A percentile compares a stretch with the other conserved stretches of the same genome.
These are phyloP conservation scores for Hylia prasina DNA, from an alignment of 2,113 vertebrate genomes.

Conservation along the genomic window DNA sequence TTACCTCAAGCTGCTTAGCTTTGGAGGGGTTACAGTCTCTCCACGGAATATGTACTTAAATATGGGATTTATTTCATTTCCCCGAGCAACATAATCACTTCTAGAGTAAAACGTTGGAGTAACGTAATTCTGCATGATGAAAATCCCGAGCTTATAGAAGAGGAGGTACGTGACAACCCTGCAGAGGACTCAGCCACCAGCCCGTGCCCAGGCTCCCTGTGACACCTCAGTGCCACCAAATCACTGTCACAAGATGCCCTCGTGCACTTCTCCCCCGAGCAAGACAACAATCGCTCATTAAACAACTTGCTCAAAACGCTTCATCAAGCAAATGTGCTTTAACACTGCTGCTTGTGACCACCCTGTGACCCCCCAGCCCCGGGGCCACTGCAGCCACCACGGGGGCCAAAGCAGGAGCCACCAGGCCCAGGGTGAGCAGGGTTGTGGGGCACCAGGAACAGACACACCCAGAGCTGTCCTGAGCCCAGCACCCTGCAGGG, in stretches of 20 bases:
- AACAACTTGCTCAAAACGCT: background rate
- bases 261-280: rapidly evolving
- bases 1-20: background rate
- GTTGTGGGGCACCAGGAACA: background rate
- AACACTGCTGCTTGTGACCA: background rate
- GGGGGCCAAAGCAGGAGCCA: background rate
- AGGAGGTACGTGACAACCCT: background rate
- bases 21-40: background rate
- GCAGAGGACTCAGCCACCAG: background rate
- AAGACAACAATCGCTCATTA: background rate
- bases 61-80: conserved; percentile 13
- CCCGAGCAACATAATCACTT: background rate
- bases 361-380: background rate
- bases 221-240: background rate
- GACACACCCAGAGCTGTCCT: rapidly evolving
- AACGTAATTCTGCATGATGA: background rate
- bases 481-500: background rate
- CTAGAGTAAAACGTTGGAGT: background rate
- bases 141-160: background rate
- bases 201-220: background rate
- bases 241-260: background rate
- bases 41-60: background rate
- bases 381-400: background rate
- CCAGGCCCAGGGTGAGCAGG: background rate
- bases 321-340: background rate